phyloP scores from a whole-genome alignment of 2,888 invertebrate species.

The Drosophila neonasuta region DNA sequence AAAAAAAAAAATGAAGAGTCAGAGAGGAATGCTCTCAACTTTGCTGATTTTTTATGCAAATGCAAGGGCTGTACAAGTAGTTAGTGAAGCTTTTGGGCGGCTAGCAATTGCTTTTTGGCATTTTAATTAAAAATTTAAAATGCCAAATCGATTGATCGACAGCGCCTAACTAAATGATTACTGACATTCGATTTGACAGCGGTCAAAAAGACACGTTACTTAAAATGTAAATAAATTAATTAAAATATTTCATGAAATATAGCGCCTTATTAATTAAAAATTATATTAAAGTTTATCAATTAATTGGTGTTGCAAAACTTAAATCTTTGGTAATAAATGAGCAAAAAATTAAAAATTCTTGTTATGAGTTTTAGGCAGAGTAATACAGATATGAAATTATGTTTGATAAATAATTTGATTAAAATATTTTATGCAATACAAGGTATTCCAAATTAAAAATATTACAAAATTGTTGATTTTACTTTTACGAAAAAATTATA shows the following conservation, averaged over 20 bases:
- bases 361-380: too few species aligned
- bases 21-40: background rate
- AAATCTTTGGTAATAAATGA: too few species aligned
- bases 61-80: conserved; percentile 25
- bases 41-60: conserved; percentile 55
- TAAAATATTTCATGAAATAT: background rate
- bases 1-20: background rate
- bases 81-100: background rate
- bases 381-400: too few species aligned
- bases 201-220: background rate
- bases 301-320: too few species aligned
- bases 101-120: conserved; percentile 43
- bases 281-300: too few species aligned
- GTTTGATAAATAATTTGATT: too few species aligned
- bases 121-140: conserved; percentile 50
- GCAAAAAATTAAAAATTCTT: too few species aligned
- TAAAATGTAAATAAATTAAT: background rate
- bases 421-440: too few species aligned
- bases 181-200: conserved; percentile 7
- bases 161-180: conserved; percentile 11
- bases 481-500: too few species aligned
- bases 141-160: conserved; percentile 26
- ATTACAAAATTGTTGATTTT: too few species aligned
- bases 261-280: background rate
- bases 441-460: too few species aligned